Conservation (phyloP, 92 coral and sea anemone genomes). For the Metridium senile region DNA sequence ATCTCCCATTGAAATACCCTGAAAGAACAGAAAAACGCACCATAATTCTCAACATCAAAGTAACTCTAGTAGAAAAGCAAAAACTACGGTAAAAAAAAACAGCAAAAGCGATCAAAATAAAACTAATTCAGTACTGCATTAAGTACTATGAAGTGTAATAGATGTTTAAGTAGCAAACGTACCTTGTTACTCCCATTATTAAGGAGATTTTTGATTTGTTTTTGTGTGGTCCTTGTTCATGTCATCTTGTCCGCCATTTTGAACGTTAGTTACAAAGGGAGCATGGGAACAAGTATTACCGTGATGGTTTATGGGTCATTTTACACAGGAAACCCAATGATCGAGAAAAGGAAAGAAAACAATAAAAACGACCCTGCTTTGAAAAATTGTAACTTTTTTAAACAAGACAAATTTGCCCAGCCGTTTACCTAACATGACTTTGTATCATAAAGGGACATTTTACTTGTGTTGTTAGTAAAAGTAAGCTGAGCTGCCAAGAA, state of each 20-base stretch:
- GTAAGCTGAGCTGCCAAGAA: too few relatives aligned
- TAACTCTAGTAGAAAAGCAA: not conserved
- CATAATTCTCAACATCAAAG: not conserved
- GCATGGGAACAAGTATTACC: not conserved
- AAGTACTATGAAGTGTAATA: not conserved
- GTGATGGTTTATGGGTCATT: not conserved
- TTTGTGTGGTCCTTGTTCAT: not conserved
- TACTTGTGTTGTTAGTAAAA: too few relatives aligned
- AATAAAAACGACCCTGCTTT: too few relatives aligned
- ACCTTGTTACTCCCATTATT: constrained; percentile 11
- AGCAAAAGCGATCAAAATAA: not conserved
- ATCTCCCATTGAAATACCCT: constrained; percentile 93
- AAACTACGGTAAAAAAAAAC: not conserved
- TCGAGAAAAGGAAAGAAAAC: too few relatives aligned
- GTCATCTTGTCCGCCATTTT: constrained; percentile 4
- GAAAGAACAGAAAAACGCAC: not conserved
- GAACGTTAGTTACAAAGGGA: not conserved
- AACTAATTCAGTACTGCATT: not conserved
- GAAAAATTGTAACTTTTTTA: too few relatives aligned
- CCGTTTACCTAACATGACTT: too few relatives aligned
- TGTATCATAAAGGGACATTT: too few relatives aligned
- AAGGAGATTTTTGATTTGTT: not conserved
- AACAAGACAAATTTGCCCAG: too few relatives aligned
- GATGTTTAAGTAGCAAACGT: not conserved
- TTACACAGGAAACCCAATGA: not conserved